Base-by-base conservation (phyloP, 2,113 vertebrate genomes). In the Irena cyanogastra region DNA sequence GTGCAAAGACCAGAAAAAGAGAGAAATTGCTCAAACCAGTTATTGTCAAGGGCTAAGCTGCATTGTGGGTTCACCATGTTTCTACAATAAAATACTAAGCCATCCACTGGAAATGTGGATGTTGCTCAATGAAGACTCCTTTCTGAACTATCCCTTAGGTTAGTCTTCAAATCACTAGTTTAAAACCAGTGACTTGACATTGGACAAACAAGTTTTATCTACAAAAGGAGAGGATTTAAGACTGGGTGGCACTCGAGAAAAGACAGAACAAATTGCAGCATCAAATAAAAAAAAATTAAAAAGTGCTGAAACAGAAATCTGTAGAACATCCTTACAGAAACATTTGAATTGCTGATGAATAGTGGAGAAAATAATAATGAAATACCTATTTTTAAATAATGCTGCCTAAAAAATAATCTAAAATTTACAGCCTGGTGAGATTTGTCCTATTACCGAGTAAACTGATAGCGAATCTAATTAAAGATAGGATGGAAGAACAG, bases 371-470 rank as follows among this genome's bases (percentile, higher is more conserved):
- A 92, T 47, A 93, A 60, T 81, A 90, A 83, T 23, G 35, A 37
- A 63, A 23, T 68, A 42, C 31, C 60, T 80, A 54, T 80, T 95
- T 89, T 93, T 90, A 94, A 93, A 86, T 92, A 94, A 92, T 35
- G 41, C 26, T 92, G 60, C 64, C 64, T 83, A 83, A 96, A 82
- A 91, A 74, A n/a, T 24, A 87, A 83, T 9, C 9, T 65, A 60
- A 72, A 87, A 70, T 71, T 78, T 95, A 83, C n/a, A 93, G 56
- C 94, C 94, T 96, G 90, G 90, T 92, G 95, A 95, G 93, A 95
- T 83, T 89, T 79, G 57, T 78, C 56, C 79, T 63, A 94, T 90
- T 94, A 90, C 69, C 27, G 64, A 78, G 41, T 57, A 89, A 96
- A 88, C 90, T 80, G 76, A 78, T 57, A 74, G 56, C 92, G 68